Conservation (phyloP, 2,888 invertebrate genomes). For the Lasioglossum malachurum region DNA sequence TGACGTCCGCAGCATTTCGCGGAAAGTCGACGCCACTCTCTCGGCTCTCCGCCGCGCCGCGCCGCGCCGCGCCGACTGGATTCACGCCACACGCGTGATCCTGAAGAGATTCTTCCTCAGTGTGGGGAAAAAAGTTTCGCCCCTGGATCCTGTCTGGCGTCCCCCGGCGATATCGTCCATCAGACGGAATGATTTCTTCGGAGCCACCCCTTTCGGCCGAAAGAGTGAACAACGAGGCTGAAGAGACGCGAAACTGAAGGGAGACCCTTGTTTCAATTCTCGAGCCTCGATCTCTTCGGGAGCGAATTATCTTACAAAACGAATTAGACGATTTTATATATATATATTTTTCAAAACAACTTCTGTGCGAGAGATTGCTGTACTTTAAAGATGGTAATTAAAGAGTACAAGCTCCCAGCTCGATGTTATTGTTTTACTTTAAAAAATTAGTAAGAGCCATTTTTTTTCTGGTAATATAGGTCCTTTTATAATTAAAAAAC, state of each 20-base stretch:
- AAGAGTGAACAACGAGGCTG: not conserved
- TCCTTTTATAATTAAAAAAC: too few relatives aligned
- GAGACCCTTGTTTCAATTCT: not conserved
- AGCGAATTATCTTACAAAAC: not conserved
- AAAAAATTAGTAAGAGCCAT: too few relatives aligned
- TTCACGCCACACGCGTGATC: slow-evolving; percentile 33
- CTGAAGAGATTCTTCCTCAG: slow-evolving; percentile 24
- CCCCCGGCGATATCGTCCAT: slow-evolving; percentile 14
- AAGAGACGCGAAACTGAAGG: not conserved
- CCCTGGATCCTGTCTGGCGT: slow-evolving; percentile 14
- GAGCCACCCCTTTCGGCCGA: slow-evolving; percentile 6
- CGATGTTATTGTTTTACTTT: too few relatives aligned
- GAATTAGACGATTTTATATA: not conserved
- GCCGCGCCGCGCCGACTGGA: slow-evolving; percentile 12
- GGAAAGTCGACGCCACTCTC: slow-evolving; percentile 58
- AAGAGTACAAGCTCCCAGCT: too few relatives aligned
- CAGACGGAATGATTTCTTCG: slow-evolving; percentile 26
- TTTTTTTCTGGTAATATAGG: too few relatives aligned
- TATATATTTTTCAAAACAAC: too few relatives aligned
- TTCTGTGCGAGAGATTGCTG: too few relatives aligned
- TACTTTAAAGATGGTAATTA: too few relatives aligned
- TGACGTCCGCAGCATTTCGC: slow-evolving; percentile 52
- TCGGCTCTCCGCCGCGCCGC: not conserved
- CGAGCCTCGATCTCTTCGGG: not conserved
- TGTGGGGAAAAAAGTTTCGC: slow-evolving; percentile 28